Conservation (phyloP, 2,113 vertebrate genomes). For the Podiceps cristatus region DNA sequence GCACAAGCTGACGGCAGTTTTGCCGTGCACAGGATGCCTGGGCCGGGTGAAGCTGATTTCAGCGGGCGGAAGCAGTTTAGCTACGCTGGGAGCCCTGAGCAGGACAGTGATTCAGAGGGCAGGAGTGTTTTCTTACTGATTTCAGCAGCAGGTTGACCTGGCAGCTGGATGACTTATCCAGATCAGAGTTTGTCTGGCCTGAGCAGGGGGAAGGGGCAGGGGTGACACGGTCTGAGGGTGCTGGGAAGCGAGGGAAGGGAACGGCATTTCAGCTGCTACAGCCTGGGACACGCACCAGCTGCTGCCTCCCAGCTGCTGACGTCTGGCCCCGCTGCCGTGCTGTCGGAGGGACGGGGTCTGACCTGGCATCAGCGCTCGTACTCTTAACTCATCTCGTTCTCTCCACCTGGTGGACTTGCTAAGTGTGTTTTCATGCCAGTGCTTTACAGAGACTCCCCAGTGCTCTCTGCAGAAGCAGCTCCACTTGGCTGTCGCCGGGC, state of each 20-base stretch:
- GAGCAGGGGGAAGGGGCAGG: neutral
- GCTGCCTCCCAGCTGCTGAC: neutral
- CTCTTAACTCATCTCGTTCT: neutral
- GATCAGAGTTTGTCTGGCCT: neutral
- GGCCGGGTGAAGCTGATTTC: neutral
- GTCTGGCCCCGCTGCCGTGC: fast-evolving
- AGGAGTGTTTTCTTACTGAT: neutral
- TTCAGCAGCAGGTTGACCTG: neutral
- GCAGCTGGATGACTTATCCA: neutral
- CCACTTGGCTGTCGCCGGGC: fast-evolving
- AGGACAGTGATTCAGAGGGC: neutral
- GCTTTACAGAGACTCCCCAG: neutral
- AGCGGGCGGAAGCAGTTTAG: fast-evolving
- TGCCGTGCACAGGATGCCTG: neutral
- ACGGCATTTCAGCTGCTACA: neutral
- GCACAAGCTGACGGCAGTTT: fast-evolving
- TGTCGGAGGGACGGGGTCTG: neutral
- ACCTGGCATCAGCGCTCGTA: fast-evolving
- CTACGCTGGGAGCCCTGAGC: neutral
- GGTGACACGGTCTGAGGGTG: neutral
- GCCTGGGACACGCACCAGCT: neutral
- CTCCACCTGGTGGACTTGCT: constrained; percentile 46
- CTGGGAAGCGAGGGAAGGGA: neutral
- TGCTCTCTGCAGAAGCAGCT: neutral
- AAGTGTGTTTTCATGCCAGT: neutral